These are phyloP conservation scores for Caenorhabditis sp. DNA, from an alignment of 2,888 invertebrate species.

Conservation along the genomic window DNA sequence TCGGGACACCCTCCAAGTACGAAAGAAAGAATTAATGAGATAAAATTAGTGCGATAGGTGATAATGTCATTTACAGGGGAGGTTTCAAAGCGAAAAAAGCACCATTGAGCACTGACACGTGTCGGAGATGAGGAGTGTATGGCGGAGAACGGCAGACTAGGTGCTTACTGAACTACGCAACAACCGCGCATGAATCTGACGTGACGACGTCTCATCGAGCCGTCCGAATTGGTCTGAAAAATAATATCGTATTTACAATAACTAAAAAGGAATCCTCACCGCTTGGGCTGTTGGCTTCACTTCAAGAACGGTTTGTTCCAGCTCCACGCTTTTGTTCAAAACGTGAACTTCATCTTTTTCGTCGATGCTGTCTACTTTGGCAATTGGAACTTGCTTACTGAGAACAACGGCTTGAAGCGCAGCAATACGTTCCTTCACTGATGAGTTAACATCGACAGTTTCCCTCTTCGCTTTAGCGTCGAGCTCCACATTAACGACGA, in stretches of 20 bases:
- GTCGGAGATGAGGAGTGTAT: slow-evolving; percentile 43
- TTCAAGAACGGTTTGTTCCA: slow-evolving; percentile 17
- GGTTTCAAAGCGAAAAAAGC: slow-evolving; percentile 36
- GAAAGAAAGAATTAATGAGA: slow-evolving; percentile 5
- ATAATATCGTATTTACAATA: neutral
- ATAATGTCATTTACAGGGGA: slow-evolving; percentile 38
- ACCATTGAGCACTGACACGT: slow-evolving; percentile 61
- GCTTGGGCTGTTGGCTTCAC: slow-evolving; percentile 11
- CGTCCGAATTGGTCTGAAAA: slow-evolving; percentile 33
- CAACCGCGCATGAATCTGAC: slow-evolving; percentile 61
- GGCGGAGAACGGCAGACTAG: neutral
- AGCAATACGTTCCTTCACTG: slow-evolving; percentile 57
- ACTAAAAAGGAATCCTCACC: slow-evolving; percentile 4
- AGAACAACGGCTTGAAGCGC: slow-evolving; percentile 19
- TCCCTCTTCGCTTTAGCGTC: slow-evolving; percentile 46
- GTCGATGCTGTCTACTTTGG: slow-evolving; percentile 35
- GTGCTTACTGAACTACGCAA: slow-evolving; percentile 43
- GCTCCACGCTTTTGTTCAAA: slow-evolving; percentile 34
- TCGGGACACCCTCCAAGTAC: slow-evolving; percentile 1
- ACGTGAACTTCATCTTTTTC: slow-evolving; percentile 19
- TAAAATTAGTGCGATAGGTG: slow-evolving; percentile 37
- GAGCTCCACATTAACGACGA: slow-evolving; percentile 57
- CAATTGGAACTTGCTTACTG: slow-evolving; percentile 33
- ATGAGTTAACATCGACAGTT: slow-evolving; percentile 7
- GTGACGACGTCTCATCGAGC: slow-evolving; percentile 49